These are phyloP conservation scores for Trissolcus japonicus DNA, from an alignment of 2,888 invertebrate species.

Conservation along the genomic window DNA sequence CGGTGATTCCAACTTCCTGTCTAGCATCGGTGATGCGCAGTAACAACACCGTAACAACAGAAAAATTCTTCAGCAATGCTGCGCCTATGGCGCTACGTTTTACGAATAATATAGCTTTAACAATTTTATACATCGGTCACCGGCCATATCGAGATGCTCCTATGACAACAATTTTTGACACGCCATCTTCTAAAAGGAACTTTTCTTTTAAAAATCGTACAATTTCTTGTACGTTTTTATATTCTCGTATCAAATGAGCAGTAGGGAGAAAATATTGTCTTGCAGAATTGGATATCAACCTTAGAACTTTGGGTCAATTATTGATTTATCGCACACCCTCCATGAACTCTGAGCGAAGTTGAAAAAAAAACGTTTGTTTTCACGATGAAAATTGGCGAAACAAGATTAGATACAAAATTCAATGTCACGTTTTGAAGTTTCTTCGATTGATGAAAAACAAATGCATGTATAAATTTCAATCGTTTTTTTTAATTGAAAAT, in stretches of 20 bases:
- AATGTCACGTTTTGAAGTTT: too few species aligned
- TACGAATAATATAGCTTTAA: conserved; percentile 22
- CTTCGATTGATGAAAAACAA: too few species aligned
- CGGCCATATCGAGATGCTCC: neutral
- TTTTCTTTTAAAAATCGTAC: neutral
- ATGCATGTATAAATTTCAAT: too few species aligned
- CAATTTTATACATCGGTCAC: conserved; percentile 9
- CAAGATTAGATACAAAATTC: too few species aligned
- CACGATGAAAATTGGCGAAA: too few species aligned
- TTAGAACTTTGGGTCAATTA: conserved; percentile 42
- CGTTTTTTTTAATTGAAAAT: too few species aligned
- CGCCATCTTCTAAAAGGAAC: neutral
- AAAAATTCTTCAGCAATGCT: conserved; percentile 70
- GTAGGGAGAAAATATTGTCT: too few species aligned
- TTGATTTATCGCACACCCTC: conserved; percentile 43
- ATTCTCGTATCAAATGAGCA: too few species aligned
- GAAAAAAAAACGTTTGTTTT: too few species aligned
- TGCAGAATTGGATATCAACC: conserved; percentile 6
- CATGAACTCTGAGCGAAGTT: too few species aligned
- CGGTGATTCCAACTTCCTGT: conserved; percentile 72
- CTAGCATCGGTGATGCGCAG: conserved; percentile 75
- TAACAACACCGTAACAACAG: conserved; percentile 71
- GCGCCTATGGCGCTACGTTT: conserved; percentile 57
- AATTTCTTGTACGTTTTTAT: too few species aligned
- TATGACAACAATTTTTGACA: neutral